Base-by-base conservation (phyloP, 2,113 vertebrate species). In the Menidia beryllina region DNA sequence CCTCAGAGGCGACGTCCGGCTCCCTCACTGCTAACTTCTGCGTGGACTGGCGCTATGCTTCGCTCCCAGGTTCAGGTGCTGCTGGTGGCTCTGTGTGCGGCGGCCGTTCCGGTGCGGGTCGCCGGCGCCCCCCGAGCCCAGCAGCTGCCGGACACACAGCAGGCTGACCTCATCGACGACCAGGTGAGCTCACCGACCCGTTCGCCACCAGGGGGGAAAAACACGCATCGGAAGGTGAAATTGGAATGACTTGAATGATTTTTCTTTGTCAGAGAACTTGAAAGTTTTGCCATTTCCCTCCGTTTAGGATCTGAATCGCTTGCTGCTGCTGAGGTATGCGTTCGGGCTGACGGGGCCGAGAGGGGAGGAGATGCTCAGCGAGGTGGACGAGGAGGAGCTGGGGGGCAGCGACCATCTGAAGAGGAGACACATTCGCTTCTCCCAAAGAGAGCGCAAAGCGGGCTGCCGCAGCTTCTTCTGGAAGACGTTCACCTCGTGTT, bases 401-500 rank as follows among this genome's bases (percentile, higher is more conserved):
- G 72, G 75, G 5, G 50, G 69, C 30, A 60, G 72, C 27, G 78
- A 72, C 55, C 79, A 77, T 43, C 57, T 86, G 81, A 68, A 65
- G 59, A 84, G 89, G 14, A 81, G 93, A 15, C 90, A 93, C 62
- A 61, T 93, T 30, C 87, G 88, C 3, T 58, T 88, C 20, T 66
- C 88, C 1, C 91, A 91, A 4, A 83, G 94, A 15, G 90, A 92
- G 59, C 89, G 94, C 51, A 94, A 94, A 48, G 89, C 91, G 0
- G 94, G 94, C 69, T 94, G 94, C 78, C 89, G 93, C 49, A 94
- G 90, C 80, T 95, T 94, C 84, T 95, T 92, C 86, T 95, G 94
- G 94, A 95, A 95, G 76, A 94, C 93, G 0, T 95, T 93, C 82
- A 94, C 94, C n/a, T 93, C 93, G 0, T 94, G 94, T 82, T 94